Evolutionary conservation across 2,797 vertebrate species (phyloP).

Genomic region (Parauchenoglanis ngamensis): DNA sequence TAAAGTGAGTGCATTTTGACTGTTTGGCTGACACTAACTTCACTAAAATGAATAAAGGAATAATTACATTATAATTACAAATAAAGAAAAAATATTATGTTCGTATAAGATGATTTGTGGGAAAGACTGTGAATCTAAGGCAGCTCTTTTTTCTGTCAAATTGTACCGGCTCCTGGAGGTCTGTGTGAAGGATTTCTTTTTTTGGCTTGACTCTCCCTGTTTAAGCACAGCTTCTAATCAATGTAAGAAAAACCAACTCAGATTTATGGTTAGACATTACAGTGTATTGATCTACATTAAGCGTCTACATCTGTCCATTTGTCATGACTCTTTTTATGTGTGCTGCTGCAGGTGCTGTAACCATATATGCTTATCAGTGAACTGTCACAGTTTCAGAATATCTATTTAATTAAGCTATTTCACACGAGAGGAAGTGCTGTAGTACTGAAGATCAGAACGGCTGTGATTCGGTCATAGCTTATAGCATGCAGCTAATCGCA

Average conservation of each 20-base stretch:
- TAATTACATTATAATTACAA: not conserved
- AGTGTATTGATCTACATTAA: slow-evolving; percentile 7
- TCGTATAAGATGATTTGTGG: not conserved
- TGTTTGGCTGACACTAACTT: slow-evolving; percentile 1
- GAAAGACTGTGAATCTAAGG: not conserved
- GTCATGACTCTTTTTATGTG: not conserved
- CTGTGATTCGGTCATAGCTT: no score
- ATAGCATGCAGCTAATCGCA: no score
- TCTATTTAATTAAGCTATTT: not conserved
- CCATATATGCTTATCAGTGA: not conserved
- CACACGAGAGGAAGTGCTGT: no score
- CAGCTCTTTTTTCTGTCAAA: not conserved
- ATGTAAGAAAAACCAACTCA: not conserved
- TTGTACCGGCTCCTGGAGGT: not conserved
- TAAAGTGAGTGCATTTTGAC: slow-evolving; percentile 17
- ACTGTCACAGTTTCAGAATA: not conserved
- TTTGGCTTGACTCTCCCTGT: not conserved
- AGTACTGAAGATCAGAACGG: no score
- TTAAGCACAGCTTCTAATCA: slow-evolving; percentile 13
- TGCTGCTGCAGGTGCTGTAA: not conserved
- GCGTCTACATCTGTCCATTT: slow-evolving; percentile 1
- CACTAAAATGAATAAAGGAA: not conserved
- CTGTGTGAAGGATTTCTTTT: slow-evolving; percentile 12
- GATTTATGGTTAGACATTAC: slow-evolving; percentile 9
- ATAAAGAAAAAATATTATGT: not conserved